phyloP scores from a whole-genome alignment of 2,888 invertebrate genomes.

The Lissocephala sabroskyi region DNA sequence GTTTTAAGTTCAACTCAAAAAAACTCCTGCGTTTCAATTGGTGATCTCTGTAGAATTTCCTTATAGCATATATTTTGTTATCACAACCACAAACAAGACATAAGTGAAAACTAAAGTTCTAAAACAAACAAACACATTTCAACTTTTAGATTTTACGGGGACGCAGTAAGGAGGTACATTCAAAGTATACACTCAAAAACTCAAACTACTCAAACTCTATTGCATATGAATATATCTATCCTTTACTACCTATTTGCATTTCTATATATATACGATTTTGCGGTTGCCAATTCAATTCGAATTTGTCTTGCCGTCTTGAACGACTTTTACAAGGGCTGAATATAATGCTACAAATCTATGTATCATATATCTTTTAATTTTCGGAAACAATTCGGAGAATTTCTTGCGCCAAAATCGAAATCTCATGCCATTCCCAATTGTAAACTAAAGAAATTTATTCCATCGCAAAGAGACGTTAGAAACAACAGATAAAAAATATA shows the following conservation, averaged over 20 bases:
- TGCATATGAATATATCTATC: conserved; percentile 31
- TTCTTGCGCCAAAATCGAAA: too few species aligned
- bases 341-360: conserved; percentile 29
- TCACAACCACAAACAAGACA: conserved; percentile 32
- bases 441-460: too few species aligned
- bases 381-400: too few species aligned
- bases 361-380: conserved; percentile 2
- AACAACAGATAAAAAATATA: too few species aligned
- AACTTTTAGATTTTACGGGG: conserved; percentile 72
- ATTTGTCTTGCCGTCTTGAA: too few species aligned
- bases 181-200: conserved; percentile 63
- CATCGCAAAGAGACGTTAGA: too few species aligned
- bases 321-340: conserved; percentile 38
- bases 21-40: neutral
- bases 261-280: conserved; percentile 23
- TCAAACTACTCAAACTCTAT: conserved; percentile 56
- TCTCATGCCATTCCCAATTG: too few species aligned
- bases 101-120: conserved; percentile 37
- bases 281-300: neutral
- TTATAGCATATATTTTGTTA: too few species aligned
- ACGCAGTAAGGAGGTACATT: conserved; percentile 73
- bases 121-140: conserved; percentile 62
- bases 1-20: neutral
- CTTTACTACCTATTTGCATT: conserved; percentile 38
- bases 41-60: conserved; percentile 1